Evolutionary conservation across 2,888 invertebrate genomes (phyloP), one percentile per base, ranked within the genome.

Genomic region (Graphium colonna): DNA sequence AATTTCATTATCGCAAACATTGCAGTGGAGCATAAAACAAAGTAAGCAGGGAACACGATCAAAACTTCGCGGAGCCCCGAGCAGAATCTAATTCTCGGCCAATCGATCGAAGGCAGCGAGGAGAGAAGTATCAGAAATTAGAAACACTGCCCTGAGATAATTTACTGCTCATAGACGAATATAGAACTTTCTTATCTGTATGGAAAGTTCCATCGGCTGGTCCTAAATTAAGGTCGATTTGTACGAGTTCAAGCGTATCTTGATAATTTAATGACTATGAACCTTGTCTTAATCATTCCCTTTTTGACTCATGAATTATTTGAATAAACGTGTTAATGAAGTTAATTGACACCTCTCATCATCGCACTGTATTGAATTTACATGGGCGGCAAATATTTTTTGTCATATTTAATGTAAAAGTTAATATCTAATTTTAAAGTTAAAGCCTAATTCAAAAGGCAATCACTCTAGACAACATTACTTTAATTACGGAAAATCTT

Each of bases 21-120:
- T 21, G 21, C 21, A 21, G 15, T 10, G 5, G 4, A 5, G 16
- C 15, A 33, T n/a, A 26, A 17, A 7, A 31, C 1, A n/a, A 31
- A 31, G 4, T n/a, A 44, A 31, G 16, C 28, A 31, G 15, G 18
- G 26, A 12, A 40, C 36, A 46, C 16, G 36, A 36, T 63, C 64
- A 62, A 69, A 73, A 70, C 64, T 68, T 16, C 17, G 15, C 16
- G 1, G 36, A 72, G 74, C 71, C 70, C 60, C 59, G 52, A 21
- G 21, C 21, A 5, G 21, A 61, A 59, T 64, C 59, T 71, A 69
- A 69, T 69, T 62, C 52, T 62, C 60, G 61, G 56, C 51, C 57
- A 61, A 68, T 66, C 61, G 61, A 71, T 67, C 57, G 63, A 13
- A 21, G 15, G 41, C 42, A 17, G 33, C 17, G 42, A 16, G 45